phyloP scores from a whole-genome alignment of 2,888 invertebrate species.

The Xestoiulus laeticollis region DNA sequence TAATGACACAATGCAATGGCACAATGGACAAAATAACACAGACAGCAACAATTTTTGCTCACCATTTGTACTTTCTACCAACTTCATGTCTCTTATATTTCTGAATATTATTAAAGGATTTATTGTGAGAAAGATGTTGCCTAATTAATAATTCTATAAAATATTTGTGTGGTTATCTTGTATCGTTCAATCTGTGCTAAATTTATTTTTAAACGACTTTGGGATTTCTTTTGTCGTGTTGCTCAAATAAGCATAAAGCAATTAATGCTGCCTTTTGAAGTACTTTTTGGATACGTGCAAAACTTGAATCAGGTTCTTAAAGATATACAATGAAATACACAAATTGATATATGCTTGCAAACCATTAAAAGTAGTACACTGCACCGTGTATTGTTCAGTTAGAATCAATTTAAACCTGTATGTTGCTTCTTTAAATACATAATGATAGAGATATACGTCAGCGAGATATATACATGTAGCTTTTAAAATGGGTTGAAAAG shows the following conservation, averaged over 20 bases:
- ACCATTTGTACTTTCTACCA: no score
- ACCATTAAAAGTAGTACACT: neutral
- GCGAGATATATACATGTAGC: slow-evolving; percentile 5
- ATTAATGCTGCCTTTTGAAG: neutral
- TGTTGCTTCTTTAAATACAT: neutral
- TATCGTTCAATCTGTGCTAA: neutral
- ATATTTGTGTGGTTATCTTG: no score
- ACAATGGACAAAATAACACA: neutral
- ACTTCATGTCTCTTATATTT: no score
- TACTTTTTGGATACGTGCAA: neutral
- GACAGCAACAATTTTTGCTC: no score
- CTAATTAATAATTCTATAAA: no score
- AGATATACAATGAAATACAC: neutral
- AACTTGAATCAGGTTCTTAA: neutral
- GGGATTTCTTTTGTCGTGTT: neutral
- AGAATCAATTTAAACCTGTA: slow-evolving; percentile 2
- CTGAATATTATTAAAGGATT: no score
- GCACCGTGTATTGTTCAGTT: neutral
- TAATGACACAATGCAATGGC: neutral
- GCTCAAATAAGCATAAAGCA: neutral
- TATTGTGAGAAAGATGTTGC: no score
- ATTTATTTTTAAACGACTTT: neutral
- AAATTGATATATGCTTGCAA: neutral
- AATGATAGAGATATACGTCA: neutral
- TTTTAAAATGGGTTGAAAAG: slow-evolving; percentile 23